Evolutionary conservation across 2,797 vertebrate species (phyloP), one percentile per base, ranked within the genome.

Genomic region (Miichthys miiuy): DNA sequence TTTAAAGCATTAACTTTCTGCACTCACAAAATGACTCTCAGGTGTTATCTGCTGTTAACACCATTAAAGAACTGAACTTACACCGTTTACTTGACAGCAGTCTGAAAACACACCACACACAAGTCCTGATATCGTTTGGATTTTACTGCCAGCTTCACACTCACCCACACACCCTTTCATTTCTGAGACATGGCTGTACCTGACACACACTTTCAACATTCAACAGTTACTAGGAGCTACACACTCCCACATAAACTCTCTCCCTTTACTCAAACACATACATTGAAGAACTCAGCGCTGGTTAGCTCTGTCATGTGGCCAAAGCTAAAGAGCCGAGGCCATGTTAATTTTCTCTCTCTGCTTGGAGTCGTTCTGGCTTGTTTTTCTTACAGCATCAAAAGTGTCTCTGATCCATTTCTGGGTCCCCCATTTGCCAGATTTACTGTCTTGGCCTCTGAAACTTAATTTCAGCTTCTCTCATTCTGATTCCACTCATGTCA

Each of bases 301-400:
- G 42, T 54, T 61, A 6, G 34, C 56, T 64, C 72, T 91, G 87
- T 91, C 62, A 89, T 84, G 84, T 89, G 91, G 87, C 68, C 51
- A 47, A 38, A 80, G 67, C 81, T 64, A 71, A 81, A 70, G 61
- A 79, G 72, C 83, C 76, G 57, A 73, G 47, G 61, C 68, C 70
- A 70, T 70, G 83, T 79, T 68, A 23, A 85, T 77, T 72, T 71
- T 75, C 77, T 80, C 79, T 4, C 75, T 77, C n/a, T 52, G 69
- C 66, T 79, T 48, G 6, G 12, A 27, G 50, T n/a, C 23, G 9
- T 27, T 63, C 20, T 48, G 50, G 70, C 89, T 87, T 87, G 66
- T 82, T 89, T 88, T 87, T 74, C 44, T 75, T 66, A 25, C 21
- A 44, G 61, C 79, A 87, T 90, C 80, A 84, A 79, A 84, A 72